A percentile compares a stretch with the other conserved stretches of the same genome.
These are phyloP conservation scores for Lycophotia porphyrea DNA, from an alignment of 2,888 invertebrate species.

Conservation along the genomic window DNA sequence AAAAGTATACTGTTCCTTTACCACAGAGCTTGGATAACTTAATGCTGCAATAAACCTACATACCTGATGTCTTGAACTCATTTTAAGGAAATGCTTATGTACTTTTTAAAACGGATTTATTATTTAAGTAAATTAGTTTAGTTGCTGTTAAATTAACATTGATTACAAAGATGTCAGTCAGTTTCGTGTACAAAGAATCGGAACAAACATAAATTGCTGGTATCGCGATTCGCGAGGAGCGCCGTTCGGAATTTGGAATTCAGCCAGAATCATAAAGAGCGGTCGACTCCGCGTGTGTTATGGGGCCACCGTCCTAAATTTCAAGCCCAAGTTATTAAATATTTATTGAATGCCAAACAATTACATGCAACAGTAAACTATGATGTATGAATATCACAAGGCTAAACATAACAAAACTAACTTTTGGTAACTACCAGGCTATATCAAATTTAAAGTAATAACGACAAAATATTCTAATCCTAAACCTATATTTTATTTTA, in stretches of 20 bases:
- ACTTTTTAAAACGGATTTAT: not conserved
- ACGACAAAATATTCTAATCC: constrained; percentile 1
- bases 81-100: not conserved
- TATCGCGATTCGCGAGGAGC: constrained; percentile 76
- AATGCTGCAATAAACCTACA: not conserved
- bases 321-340: constrained; percentile 78
- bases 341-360: constrained; percentile 73
- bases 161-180: constrained; percentile 57
- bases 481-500: not conserved
- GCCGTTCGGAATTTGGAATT: constrained; percentile 81
- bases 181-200: constrained; percentile 71
- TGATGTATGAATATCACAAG: constrained; percentile 25
- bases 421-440: constrained; percentile 14
- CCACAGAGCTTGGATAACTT: not conserved
- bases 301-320: constrained; percentile 83
- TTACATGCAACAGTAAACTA: constrained; percentile 66
- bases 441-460: constrained; percentile 1
- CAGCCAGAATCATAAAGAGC: constrained; percentile 83
- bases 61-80: not conserved
- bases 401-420: constrained; percentile 21
- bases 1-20: not conserved
- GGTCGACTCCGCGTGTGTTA: constrained; percentile 76
- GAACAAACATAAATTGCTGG: constrained; percentile 77
- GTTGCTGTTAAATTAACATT: constrained; percentile 26
- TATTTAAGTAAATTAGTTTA: constrained; percentile 23